Base-by-base conservation (phyloP, 2,797 vertebrate genomes). In the Oreortyx pictus region DNA sequence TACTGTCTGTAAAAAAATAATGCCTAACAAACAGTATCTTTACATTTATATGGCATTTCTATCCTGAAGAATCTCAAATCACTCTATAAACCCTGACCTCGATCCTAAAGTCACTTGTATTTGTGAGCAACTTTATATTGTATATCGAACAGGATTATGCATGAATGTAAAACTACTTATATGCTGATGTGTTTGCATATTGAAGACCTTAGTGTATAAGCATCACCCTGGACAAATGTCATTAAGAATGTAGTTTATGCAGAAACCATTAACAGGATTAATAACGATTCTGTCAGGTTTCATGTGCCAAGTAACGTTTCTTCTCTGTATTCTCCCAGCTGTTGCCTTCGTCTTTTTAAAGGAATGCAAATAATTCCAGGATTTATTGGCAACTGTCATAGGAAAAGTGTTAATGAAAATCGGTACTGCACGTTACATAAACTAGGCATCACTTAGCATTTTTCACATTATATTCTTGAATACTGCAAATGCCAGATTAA, bases 1-100 rank as follows among this genome's bases (percentile, higher is more conserved):
- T 95, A 94, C 96, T 96, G 94, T 94, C 94, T 96, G 94, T 96
- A 93, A 96, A 96, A 80, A 68, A 44, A 68, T 86, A 94, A 95
- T 94, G 94, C 90, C 90, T 96, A 95, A 95, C 94, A 94, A 95
- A 90, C 16, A 92, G 90, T 94, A 68, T 93, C 94, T 96, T 95
- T 95, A 96, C 90, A 95, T 96, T 95, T 96, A 96, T 94, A 94
- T 96, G 91, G 86, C 81, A n/a, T 95, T 96, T 96, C 84, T 80
- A 92, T 96, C 88, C 94, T 65, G 90, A 94, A 92, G 89, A 96
- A 94, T 95, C 91, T 92, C 83, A 87, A 89, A 70, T 74, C 90
- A 56, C 88, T 81, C 77, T 82, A 83, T 92, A 94, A 94, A 81
- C 29, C 10, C 62, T 89, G 96, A 94, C 91, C 91, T 91, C 85